Evolutionary conservation across 2,113 vertebrate genomes (phyloP).

Genomic region (Neodon shergylaensis): DNA sequence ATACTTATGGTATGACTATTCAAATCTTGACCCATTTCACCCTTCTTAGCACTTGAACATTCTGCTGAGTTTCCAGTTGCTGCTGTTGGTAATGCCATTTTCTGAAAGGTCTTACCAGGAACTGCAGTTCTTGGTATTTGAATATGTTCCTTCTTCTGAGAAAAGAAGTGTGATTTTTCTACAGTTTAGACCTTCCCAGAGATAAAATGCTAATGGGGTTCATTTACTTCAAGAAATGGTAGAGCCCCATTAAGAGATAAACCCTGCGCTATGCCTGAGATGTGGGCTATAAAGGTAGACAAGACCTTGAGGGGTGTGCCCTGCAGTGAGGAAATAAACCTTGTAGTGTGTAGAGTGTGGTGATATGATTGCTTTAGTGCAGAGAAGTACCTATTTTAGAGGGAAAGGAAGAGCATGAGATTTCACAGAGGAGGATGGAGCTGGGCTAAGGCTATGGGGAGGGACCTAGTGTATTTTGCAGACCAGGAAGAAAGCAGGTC

Average conservation of each 20-base stretch:
- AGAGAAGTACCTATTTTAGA: neutral
- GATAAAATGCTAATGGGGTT: constrained; percentile 62
- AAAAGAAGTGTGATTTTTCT: constrained; percentile 73
- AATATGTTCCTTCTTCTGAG: constrained; percentile 72
- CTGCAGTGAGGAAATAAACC: neutral
- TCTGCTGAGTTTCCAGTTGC: constrained; percentile 64
- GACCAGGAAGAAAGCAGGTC: neutral
- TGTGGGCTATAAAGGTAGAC: neutral
- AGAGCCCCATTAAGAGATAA: constrained; percentile 10
- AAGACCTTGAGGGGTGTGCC: neutral
- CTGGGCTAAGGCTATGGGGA: neutral
- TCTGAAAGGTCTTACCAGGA: constrained; percentile 76
- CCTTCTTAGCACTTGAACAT: constrained; percentile 12
- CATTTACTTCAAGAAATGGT: constrained; percentile 36
- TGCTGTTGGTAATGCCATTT: constrained; percentile 59
- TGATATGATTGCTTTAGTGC: neutral
- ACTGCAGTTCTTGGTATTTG: constrained; percentile 76
- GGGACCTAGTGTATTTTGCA: neutral
- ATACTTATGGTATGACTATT: neutral
- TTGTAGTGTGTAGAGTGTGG: neutral
- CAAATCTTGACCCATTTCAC: constrained; percentile 33
- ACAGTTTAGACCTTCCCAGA: constrained; percentile 65
- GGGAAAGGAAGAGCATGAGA: neutral
- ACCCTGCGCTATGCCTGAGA: neutral
- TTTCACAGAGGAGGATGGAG: neutral